Base-by-base conservation (phyloP, 1,140 invertebrate genomes). In the Formica exsecta region DNA sequence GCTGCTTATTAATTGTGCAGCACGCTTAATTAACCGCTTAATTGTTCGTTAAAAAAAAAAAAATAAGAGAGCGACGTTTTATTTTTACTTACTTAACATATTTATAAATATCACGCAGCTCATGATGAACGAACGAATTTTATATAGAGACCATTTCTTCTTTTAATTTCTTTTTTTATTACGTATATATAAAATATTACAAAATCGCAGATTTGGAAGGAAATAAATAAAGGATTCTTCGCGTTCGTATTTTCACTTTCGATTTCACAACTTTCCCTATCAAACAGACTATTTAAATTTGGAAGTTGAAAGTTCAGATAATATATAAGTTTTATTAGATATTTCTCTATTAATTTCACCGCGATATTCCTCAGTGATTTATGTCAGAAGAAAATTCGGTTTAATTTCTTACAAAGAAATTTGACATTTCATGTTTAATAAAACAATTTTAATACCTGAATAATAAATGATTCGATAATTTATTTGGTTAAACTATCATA, bases 1-100 rank as follows among this genome's bases (percentile, higher is more conserved):
- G 68, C 68, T 73, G 68, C 38, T 83, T 83, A 83, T 83, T 83
- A 83, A 83, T 83, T 74, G 68, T 61, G 79, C 79, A 74, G 68
- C 54, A 83, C 68, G 79, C 68, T 83, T 83, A 83, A 59, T 83
- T 83, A 61, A 61, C 68, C 25, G 68, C 54, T 83, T 83, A 83
- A 83, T 74, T 83, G 68, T 70, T 36, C 79, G 54, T 36, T 74
- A 61, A 74, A 83, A 81, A 83, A 83, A 81, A 83, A 83, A 62
- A 3, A 32, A 29, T 41, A 73, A 13, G 61, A 13, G 66, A 62
- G 13, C 25, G 16, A 22, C 13, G 32, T 74, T 61, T 73, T 8
- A 41, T 44, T 62, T 73, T 38, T 54, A 16, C 19, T 38, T 36
- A 19, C 0, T 44, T 36, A 19, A 9, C 3, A 25, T 32, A 32